These are phyloP conservation scores for Borostomias antarcticus DNA, from an alignment of 2,797 vertebrate genomes.

Conservation along the genomic window DNA sequence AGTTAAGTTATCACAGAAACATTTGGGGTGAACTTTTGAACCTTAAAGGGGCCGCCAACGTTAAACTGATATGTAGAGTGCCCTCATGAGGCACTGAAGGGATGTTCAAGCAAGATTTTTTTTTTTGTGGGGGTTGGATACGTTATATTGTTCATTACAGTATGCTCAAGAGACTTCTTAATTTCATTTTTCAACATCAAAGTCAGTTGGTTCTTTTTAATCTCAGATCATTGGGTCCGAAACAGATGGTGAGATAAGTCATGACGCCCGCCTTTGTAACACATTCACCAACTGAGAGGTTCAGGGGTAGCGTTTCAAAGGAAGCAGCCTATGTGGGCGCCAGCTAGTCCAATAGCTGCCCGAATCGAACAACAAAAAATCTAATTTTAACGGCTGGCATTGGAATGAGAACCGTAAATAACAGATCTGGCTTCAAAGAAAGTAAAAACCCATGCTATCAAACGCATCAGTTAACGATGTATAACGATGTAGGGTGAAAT, in stretches of 20 bases:
- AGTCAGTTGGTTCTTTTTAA: not conserved
- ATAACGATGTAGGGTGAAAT: constrained; percentile 18
- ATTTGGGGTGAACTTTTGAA: not conserved
- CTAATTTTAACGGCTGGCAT: constrained; percentile 17
- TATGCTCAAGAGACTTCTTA: not conserved
- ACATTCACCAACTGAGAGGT: constrained; percentile 17
- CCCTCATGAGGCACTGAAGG: not conserved
- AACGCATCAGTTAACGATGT: constrained; percentile 2
- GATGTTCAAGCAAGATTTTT: not conserved
- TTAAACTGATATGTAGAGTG: not conserved
- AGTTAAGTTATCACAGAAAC: not conserved
- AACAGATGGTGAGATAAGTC: constrained; percentile 8
- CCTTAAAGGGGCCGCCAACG: not conserved
- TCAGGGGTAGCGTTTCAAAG: constrained; percentile 16
- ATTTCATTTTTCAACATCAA: not conserved
- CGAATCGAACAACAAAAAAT: not conserved
- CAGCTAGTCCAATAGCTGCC: constrained; percentile 20
- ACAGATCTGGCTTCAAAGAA: constrained; percentile 28
- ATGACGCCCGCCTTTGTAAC: not conserved
- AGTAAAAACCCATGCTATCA: not conserved
- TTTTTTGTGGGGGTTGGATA: not conserved
- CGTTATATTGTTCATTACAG: not conserved
- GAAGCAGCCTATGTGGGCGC: not conserved
- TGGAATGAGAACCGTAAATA: constrained; percentile 15
- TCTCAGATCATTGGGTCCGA: not conserved